phyloP scores from a whole-genome alignment of 2,797 vertebrate species.

The Staurois parvus region DNA sequence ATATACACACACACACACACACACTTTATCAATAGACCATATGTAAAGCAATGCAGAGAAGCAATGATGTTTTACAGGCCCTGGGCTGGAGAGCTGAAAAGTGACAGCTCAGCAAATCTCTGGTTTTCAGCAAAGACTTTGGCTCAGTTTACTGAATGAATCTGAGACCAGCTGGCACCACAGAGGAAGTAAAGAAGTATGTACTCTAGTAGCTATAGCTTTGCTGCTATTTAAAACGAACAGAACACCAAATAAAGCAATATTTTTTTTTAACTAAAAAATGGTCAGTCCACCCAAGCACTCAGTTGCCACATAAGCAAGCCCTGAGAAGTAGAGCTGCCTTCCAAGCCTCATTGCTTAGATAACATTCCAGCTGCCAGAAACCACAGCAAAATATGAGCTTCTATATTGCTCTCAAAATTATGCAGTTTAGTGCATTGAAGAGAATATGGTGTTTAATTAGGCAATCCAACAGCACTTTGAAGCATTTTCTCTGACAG shows the following conservation, averaged over 20 bases:
- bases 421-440: not conserved
- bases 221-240: constrained; percentile 13
- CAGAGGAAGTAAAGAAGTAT: constrained; percentile 27
- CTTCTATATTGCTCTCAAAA: not conserved
- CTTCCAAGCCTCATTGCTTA: constrained; percentile 1
- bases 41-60: not conserved
- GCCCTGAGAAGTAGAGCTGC: not conserved
- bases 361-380: not conserved
- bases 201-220: not conserved
- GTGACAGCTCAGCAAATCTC: constrained; percentile 67
- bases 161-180: constrained; percentile 64
- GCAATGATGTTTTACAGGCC: constrained; percentile 16
- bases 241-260: constrained; percentile 21
- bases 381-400: not conserved
- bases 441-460: not conserved
- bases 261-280: not conserved
- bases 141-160: constrained; percentile 60
- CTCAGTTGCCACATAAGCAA: constrained; percentile 29
- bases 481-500: not conserved
- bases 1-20: too few relatives aligned
- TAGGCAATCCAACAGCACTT: not conserved
- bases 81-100: constrained; percentile 49
- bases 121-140: constrained; percentile 56
- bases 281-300: not conserved
- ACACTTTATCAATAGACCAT: not conserved